Evolutionary conservation across 2,113 vertebrate genomes (phyloP).

Genomic region (Phalacrocorax carbo): DNA sequence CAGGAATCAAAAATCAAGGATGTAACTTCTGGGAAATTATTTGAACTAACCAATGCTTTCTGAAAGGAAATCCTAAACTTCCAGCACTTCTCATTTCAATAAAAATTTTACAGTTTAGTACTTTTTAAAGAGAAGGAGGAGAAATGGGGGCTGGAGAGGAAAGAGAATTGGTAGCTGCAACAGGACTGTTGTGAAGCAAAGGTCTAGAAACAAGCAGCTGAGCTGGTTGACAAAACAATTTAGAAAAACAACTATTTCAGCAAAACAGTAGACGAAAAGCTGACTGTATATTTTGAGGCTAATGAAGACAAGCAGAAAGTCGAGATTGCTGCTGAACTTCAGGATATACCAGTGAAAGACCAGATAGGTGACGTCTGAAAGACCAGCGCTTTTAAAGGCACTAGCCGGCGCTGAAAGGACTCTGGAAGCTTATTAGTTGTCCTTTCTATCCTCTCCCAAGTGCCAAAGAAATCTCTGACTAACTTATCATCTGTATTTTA

Average conservation of each 20-base stretch:
- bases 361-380: background rate
- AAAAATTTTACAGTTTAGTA: background rate
- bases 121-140: background rate
- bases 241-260: conserved; percentile 36
- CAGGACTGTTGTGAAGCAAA: background rate
- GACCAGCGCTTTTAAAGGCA: background rate
- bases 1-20: background rate
- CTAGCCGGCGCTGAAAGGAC: background rate
- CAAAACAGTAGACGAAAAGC: conserved; percentile 26
- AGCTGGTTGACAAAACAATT: background rate
- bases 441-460: background rate
- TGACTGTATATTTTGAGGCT: conserved; percentile 17
- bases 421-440: background rate
- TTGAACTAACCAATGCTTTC: background rate
- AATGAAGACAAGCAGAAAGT: conserved; percentile 37
- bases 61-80: background rate
- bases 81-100: background rate
- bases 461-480: background rate
- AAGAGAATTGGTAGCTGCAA: background rate
- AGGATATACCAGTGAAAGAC: background rate
- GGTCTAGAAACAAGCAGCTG: background rate
- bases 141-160: background rate
- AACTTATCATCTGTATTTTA: background rate
- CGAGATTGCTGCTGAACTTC: background rate
- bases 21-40: background rate